Conservation (phyloP, 2,888 invertebrate species). For the Furcula furcula region DNA sequence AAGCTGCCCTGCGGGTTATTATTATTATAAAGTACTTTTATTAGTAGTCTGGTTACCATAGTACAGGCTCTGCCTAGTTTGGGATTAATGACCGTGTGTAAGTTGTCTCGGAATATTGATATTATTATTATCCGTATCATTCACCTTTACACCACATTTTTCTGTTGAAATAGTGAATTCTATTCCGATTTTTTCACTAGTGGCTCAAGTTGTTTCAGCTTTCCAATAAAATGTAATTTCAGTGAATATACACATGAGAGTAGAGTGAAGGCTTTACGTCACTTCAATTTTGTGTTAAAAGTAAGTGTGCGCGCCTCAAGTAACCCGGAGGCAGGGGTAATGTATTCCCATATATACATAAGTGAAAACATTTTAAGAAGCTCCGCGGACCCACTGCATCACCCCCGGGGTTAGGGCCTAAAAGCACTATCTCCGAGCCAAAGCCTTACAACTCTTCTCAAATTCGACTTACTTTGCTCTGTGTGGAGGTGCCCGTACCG, state of each 20-base stretch:
- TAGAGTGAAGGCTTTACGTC: slow-evolving; percentile 76
- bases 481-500: slow-evolving; percentile 66
- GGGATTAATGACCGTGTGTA: no score
- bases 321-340: slow-evolving; percentile 77
- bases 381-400: slow-evolving; percentile 79
- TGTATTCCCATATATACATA: slow-evolving; percentile 81
- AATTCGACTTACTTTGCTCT: slow-evolving; percentile 81
- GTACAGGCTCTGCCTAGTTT: no score
- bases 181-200: slow-evolving; percentile 24
- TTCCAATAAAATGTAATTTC: slow-evolving; percentile 74
- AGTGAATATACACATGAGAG: slow-evolving; percentile 72
- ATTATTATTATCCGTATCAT: no score
- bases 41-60: no score
- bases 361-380: slow-evolving; percentile 82
- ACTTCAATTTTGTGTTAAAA: slow-evolving; percentile 80
- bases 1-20: no score
- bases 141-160: no score
- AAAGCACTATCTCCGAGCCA: slow-evolving; percentile 82
- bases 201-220: slow-evolving; percentile 48
- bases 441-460: slow-evolving; percentile 82
- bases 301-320: slow-evolving; percentile 75
- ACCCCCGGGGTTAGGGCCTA: slow-evolving; percentile 82
- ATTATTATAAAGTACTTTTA: no score
- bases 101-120: no score
- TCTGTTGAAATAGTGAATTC: slow-evolving; percentile 9